Base-by-base conservation (phyloP, 2,888 invertebrate species). In the Cetonia aurata region DNA sequence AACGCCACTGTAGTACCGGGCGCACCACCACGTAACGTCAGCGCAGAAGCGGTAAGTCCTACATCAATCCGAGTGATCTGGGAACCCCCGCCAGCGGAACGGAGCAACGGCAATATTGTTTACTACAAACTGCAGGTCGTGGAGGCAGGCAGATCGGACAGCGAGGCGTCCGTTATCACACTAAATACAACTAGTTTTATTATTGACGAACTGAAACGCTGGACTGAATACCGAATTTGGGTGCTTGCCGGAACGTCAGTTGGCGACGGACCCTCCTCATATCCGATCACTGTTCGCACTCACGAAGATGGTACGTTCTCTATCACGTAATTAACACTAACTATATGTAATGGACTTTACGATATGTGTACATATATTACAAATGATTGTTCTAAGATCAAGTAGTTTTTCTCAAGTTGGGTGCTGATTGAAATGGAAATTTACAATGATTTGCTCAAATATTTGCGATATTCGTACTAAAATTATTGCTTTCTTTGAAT, bases 301-400 rank as follows among this genome's bases (percentile, higher is more conserved):
- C 95, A 95, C 84, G 98, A 98, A 93, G 98, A 97, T 92, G 98
- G 99, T 99, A 97, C 93, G 97, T 94, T 55, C 17, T 48, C n/a
- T 56, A 65, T 70, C 56, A 60, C 15, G 25, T 65, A 52, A 50
- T 65, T 41, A 65, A 13, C n/a, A 46, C 9, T 57, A 57, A 13
- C n/a, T 41, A 4, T 56, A 25, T 57, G 42, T 17, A 55, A n/a
- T 55, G 19, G 57, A 71, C 72, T 74, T 72, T 72, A 50, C 67
- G 69, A 62, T 65, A 65, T 13, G 50, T 17, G 1, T 25, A 37
- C 8, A 37, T 33, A 42, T 33, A 59, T 62, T 69, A 50, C 41
- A 60, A 59, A 12, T 42, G 19, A 42, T 37, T 59, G 41, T 42
- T 67, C 52, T 69, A 60, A 69, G 52, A 69, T 60, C 53, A 59